phyloP scores from a whole-genome alignment of 2,797 vertebrate species.

The Silurus aristotelis region DNA sequence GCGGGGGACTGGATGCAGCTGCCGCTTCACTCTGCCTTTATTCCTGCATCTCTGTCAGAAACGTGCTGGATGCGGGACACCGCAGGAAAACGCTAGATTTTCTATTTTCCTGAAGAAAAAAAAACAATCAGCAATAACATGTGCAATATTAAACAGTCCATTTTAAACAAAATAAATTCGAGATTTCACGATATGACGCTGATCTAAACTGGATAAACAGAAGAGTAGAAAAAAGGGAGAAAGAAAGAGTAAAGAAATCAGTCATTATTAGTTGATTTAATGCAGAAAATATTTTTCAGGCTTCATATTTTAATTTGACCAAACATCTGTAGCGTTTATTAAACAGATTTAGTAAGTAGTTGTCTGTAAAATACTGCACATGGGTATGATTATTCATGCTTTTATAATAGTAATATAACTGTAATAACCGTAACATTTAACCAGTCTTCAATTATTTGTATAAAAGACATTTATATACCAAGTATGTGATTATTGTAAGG shows the following conservation, averaged over 20 bases:
- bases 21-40: slow-evolving; percentile 80
- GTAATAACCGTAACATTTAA: background rate
- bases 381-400: background rate
- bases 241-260: background rate
- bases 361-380: too few relatives aligned
- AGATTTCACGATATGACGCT: background rate
- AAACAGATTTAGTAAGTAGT: too few relatives aligned
- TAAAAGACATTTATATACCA: background rate
- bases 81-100: background rate
- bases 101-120: background rate
- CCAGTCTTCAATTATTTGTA: background rate
- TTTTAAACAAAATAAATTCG: background rate
- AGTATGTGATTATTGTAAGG: background rate
- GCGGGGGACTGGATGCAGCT: slow-evolving; percentile 73
- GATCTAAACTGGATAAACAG: background rate
- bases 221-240: background rate
- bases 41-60: slow-evolving; percentile 71
- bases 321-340: background rate
- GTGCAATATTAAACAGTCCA: background rate
- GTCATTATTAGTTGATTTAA: background rate
- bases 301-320: background rate
- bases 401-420: background rate
- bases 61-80: slow-evolving; percentile 19
- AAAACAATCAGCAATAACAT: background rate
- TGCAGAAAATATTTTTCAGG: background rate